Evolutionary conservation across 1,140 invertebrate species (phyloP), one percentile per base, ranked within the genome.

Genomic region (Lepidurus arcticus): DNA sequence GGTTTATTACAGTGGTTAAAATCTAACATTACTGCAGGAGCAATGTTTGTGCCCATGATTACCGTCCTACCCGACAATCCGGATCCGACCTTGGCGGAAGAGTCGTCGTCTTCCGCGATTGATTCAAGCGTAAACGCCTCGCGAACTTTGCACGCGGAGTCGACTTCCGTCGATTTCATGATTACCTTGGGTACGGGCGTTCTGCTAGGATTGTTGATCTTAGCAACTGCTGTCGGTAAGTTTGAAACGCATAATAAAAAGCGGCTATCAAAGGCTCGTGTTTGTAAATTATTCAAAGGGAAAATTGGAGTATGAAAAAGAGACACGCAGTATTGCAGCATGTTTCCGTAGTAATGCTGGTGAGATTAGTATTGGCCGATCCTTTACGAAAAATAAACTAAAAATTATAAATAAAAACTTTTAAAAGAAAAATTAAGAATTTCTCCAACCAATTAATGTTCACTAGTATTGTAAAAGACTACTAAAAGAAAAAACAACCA

Each of bases 111-210:
- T 65, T 65, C 53, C 6, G 53, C 53, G 53, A 21, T 65, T 7
- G 53, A 16, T 65, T 65, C 53, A 0, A 21, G 53, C 53, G 53
- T 65, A 7, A 65, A 65, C n/a, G 53, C 53, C 53, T 65, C 53
- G 6, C 53, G 53, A n/a, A 65, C 53, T 65, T 65, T 65, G 7
- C 53, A 65, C 7, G 13, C 53, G n/a, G 53, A 65, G 16, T 65
- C 53, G 16, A 16, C 16, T 65, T 21, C 53, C 21, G 53, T 65
- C 53, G 53, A 65, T 65, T 65, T 65, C 10, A 65, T 65, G 53
- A 65, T 65, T 65, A 65, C 53, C n/a, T 65, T 65, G 53, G 53
- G 53, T 65, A 65, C 53, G 53, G 53, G 53, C 53, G 21, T 65
- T 21, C 53, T 65, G 53, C 53, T 65, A 13, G 53, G 53, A 7